Conservation (phyloP, 2,797 vertebrate species). For the Danio choprae region DNA sequence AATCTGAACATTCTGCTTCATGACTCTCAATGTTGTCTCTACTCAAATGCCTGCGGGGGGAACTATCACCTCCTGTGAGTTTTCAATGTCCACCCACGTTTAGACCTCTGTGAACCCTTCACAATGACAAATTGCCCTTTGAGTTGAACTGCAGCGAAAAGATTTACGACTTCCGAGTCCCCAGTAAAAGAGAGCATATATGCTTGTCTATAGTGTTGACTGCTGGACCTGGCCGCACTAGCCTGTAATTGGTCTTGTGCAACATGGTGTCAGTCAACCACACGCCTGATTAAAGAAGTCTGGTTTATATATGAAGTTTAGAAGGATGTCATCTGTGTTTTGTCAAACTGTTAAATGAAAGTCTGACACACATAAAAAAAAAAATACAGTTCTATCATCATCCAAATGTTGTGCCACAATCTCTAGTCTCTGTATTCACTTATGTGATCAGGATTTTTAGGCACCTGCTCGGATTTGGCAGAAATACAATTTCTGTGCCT, state of each 20-base stretch:
- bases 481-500: constrained; percentile 12
- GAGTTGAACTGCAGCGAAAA: constrained; percentile 1
- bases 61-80: constrained; percentile 6
- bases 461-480: constrained; percentile 54
- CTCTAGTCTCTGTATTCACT: constrained; percentile 11
- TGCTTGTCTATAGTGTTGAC: constrained; percentile 69
- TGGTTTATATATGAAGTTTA: constrained; percentile 61
- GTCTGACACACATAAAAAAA: constrained; percentile 9
- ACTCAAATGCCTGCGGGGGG: not conserved
- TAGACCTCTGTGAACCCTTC: not conserved
- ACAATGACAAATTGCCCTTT: not conserved
- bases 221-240: constrained; percentile 66
- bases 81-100: constrained; percentile 32
- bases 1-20: not conserved
- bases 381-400: not conserved
- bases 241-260: constrained; percentile 67
- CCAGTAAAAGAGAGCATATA: constrained; percentile 59
- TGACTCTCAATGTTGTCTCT: constrained; percentile 15
- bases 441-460: not conserved
- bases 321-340: constrained; percentile 47
- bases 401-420: not conserved
- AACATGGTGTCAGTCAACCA: constrained; percentile 69
- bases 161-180: constrained; percentile 40
- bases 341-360: constrained; percentile 39
- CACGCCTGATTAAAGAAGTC: constrained; percentile 58